phyloP scores from a whole-genome alignment of 2,113 vertebrate species.

The Xyrauchen texanus region DNA sequence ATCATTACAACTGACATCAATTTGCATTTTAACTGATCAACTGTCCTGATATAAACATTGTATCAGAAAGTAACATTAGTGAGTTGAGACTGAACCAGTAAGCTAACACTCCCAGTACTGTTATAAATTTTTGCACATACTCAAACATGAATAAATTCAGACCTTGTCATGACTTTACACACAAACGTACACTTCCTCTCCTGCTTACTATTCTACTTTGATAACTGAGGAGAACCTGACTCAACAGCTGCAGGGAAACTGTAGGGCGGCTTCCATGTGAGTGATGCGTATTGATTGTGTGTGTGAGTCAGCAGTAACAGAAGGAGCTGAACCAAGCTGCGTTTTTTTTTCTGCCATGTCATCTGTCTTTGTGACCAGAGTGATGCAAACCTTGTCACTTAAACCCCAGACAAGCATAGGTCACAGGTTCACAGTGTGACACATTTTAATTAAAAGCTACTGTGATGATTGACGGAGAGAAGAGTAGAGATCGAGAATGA shows the following conservation, averaged over 20 bases:
- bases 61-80: too few relatives aligned
- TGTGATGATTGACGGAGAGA: background rate
- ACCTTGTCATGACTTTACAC: too few relatives aligned
- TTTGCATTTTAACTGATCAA: too few relatives aligned
- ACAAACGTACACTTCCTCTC: too few relatives aligned
- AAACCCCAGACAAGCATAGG: background rate
- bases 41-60: too few relatives aligned
- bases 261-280: background rate
- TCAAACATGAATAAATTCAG: too few relatives aligned
- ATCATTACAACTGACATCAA: too few relatives aligned
- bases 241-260: conserved; percentile 18
- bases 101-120: too few relatives aligned
- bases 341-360: conserved; percentile 46
- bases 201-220: background rate
- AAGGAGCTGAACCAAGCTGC: conserved; percentile 56
- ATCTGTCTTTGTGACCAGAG: conserved; percentile 16
- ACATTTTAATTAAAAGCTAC: conserved; percentile 53
- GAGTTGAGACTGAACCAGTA: too few relatives aligned
- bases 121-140: too few relatives aligned
- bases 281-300: conserved; percentile 41
- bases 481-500: too few relatives aligned
- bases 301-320: conserved; percentile 55
- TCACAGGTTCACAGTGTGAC: background rate
- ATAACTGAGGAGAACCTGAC: background rate
- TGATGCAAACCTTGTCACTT: background rate